Base-by-base conservation (phyloP, 2,797 vertebrate genomes). In the Urosaurus nigricauda region DNA sequence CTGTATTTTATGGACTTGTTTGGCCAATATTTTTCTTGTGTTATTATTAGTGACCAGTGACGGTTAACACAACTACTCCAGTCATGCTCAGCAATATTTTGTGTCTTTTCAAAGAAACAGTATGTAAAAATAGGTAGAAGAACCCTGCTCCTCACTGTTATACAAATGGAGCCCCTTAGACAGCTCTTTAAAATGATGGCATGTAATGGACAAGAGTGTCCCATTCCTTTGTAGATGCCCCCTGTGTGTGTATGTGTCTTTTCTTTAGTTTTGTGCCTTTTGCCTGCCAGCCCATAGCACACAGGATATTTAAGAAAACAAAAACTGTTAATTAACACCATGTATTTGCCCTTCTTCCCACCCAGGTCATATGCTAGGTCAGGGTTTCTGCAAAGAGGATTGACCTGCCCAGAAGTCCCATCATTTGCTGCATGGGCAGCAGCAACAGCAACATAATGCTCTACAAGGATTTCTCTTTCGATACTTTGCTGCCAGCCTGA, bases 401-500 rank as follows among this genome's bases (percentile, higher is more conserved):
- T 82, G n/a, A 60, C 53, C 40, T 85, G 60, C 17, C 84, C n/a
- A 56, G n/a, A 77, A 11, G 2, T 5, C 26, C 35, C 32, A 16
- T 96, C 94, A 98, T 80, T 95, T 92, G 94, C 97, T 98, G 89
- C 98, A 98, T 0, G 98, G 97, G 63, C 97, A 99, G 83, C 98
- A 99, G 94, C 98, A 99, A 93, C 98, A 99, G 93, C 98, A 99
- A 91, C 98, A 99, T 71, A 99, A 80, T 88, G 92, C 96, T 91
- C 95, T 97, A 63, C 98, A 96, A 19, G 98, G 98, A 91, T 98
- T 98, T 93, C 96, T 98, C 95, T 95, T 98, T 94, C 96, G 98
- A 87, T 99, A 99, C 88, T 96, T 98, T 56, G 97, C 97, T 43
- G 98, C 99, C 83, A 97, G 91, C 92, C 98, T 98, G 90, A 99